Percentiles rank a stretch among this genome's conserved stretches.
phyloP scores from a whole-genome alignment of 2,113 vertebrate species.

The Helogale parvula region DNA sequence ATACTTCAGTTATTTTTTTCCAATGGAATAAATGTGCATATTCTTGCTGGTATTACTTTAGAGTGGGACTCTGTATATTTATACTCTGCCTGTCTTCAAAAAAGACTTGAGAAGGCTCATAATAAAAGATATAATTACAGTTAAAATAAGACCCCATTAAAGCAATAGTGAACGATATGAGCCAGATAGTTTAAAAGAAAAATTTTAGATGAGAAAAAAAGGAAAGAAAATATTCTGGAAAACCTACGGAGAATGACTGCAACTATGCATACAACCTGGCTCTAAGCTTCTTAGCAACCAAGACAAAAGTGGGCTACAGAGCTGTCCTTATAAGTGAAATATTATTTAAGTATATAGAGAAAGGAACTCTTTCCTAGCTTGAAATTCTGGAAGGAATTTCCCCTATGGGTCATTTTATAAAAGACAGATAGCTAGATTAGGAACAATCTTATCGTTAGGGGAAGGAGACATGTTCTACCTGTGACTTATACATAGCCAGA shows the following conservation, averaged over 20 bases:
- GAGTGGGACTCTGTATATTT: background rate
- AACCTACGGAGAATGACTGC: background rate
- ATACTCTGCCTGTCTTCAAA: background rate
- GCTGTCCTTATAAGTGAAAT: background rate
- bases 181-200: background rate
- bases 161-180: constrained; percentile 14
- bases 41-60: background rate
- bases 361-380: background rate
- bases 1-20: background rate
- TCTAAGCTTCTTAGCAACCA: background rate
- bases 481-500: no score
- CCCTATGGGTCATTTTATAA: background rate
- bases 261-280: background rate
- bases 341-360: background rate
- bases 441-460: background rate
- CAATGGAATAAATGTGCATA: background rate
- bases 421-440: background rate
- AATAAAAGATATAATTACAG: constrained; percentile 11
- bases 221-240: background rate
- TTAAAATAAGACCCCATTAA: constrained; percentile 12
- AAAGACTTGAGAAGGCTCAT: background rate
- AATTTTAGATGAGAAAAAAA: background rate
- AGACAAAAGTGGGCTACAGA: background rate
- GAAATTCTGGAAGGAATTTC: background rate
- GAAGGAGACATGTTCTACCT: background rate